phyloP scores from a whole-genome alignment of 2,888 invertebrate species.

The Brachylomia viminalis region DNA sequence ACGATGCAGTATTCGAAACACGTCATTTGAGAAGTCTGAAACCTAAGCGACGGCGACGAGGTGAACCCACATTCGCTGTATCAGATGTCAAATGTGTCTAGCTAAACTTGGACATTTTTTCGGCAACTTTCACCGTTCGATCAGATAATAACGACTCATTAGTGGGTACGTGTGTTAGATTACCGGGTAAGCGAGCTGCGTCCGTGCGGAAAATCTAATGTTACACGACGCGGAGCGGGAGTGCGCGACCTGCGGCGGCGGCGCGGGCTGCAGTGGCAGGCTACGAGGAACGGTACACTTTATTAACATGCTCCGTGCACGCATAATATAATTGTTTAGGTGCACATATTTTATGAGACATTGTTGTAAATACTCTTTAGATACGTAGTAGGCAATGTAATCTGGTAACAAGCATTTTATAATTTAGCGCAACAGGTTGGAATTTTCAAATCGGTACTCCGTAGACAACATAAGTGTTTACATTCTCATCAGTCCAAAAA shows the following conservation, averaged over 20 bases:
- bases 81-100: constrained; percentile 45
- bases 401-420: not conserved
- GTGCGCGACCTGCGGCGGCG: not conserved
- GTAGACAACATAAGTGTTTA: not conserved
- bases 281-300: constrained; percentile 10
- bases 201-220: constrained; percentile 63
- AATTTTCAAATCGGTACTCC: not conserved
- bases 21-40: constrained; percentile 32
- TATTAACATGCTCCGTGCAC: not conserved
- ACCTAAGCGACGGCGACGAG: constrained; percentile 17
- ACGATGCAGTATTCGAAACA: constrained; percentile 7
- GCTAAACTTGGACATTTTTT: constrained; percentile 42
- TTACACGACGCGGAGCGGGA: constrained; percentile 47
- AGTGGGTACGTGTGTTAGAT: constrained; percentile 47
- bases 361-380: not conserved
- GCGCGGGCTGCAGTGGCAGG: not conserved
- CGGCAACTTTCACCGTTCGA: constrained; percentile 61
- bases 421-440: not conserved
- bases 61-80: constrained; percentile 35
- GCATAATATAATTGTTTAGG: not conserved
- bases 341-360: not conserved
- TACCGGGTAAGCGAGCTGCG: constrained; percentile 54
- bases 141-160: constrained; percentile 49
- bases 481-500: not conserved
- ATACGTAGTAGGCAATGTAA: not conserved